phyloP scores from a whole-genome alignment of 2,888 invertebrate species.

The Epistrophella euchroma region DNA sequence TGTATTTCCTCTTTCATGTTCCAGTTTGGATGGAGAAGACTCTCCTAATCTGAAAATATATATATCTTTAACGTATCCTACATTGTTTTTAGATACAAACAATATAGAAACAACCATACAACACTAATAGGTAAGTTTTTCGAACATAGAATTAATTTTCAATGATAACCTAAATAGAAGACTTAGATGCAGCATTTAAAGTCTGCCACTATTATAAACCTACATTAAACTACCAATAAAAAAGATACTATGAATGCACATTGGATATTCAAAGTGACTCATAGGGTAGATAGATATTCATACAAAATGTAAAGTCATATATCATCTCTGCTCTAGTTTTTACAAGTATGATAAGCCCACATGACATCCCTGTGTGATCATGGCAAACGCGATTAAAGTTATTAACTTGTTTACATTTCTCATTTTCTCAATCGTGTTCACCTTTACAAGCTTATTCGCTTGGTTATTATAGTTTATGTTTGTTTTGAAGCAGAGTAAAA shows the following conservation, averaged over 20 bases:
- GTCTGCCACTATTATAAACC: neutral
- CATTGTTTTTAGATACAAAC: neutral
- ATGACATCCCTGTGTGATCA: slow-evolving; percentile 60
- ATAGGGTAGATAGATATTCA: neutral
- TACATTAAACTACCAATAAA: no score
- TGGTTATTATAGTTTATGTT: neutral
- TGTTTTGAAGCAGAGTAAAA: neutral
- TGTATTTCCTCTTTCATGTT: neutral
- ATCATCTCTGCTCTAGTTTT: slow-evolving; percentile 60
- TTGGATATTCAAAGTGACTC: neutral
- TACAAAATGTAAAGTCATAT: slow-evolving; percentile 4
- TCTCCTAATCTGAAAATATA: neutral
- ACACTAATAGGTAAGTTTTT: neutral
- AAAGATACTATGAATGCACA: slow-evolving; percentile 1
- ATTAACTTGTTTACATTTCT: slow-evolving; percentile 68
- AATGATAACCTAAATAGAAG: slow-evolving; percentile 13
- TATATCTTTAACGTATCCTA: neutral
- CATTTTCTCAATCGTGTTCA: slow-evolving; percentile 49
- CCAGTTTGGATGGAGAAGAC: neutral
- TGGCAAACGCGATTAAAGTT: slow-evolving; percentile 30
- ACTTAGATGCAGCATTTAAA: slow-evolving; percentile 16
- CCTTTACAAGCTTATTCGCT: slow-evolving; percentile 4
- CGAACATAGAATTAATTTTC: neutral
- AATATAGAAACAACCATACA: neutral
- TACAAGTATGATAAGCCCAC: slow-evolving; percentile 27